Evolutionary conservation across 2,888 invertebrate species (phyloP), one percentile per base, ranked within the genome.

Genomic region (Drosophila subquinaria): DNA sequence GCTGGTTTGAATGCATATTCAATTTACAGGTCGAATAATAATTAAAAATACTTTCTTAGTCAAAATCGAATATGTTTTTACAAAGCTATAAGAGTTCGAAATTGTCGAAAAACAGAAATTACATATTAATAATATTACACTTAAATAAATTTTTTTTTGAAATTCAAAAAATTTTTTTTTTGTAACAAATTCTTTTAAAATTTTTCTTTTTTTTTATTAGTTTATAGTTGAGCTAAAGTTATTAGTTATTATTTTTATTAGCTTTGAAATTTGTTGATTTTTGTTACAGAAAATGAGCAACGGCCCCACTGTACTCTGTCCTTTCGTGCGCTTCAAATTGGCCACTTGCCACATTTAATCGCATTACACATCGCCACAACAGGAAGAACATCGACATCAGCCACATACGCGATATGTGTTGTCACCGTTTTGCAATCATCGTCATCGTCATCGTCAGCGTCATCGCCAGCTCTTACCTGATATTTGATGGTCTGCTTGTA

Each of bases 401-500:
- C 23, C 23, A 23, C 61, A 45, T 10, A 10, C 33, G 51, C 10
- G 8, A 23, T 23, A 0, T 23, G 23, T 47, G 35, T 63, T 65
- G 57, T 50, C 61, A 43, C 48, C 45, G 56, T 66, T 69, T 50
- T 33, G 50, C 36, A 57, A 63, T 69, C 45, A 45, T 17, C 51
- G 36, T 56, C 63, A 40, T 65, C 80, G 36, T 51, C 62, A 40
- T 64, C 80, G 56, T 68, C 42, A 42, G 20, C 48, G 56, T 68
- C 43, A 42, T 27, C 48, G 38, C 51, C 64, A 36, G 20, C 20
- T 63, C 81, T 88, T 86, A 93, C 95, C 93, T 95, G 95, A 93
- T 98, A 98, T 90, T 97, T 96, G 79, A 98, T 95, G 38, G 97
- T 97, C 93, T 98, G 97, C 66, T 96, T 95, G 93, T 96, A 98